phyloP scores from a whole-genome alignment of 2,113 vertebrate genomes.

The Pogona vitticeps region DNA sequence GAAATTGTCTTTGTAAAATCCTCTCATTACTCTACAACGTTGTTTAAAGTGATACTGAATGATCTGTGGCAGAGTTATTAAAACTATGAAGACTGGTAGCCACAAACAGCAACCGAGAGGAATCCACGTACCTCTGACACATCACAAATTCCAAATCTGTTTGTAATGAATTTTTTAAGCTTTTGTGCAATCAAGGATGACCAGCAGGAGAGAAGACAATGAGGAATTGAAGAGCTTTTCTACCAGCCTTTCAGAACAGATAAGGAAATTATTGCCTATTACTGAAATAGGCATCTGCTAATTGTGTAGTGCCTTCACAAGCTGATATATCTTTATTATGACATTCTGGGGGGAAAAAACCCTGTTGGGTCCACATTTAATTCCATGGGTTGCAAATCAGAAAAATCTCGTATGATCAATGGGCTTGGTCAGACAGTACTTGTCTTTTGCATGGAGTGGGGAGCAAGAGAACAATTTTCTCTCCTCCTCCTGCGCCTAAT shows the following conservation, averaged over 20 bases:
- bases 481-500: neutral
- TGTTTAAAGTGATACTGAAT: conserved; percentile 18
- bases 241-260: neutral
- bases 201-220: neutral
- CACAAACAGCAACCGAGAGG: neutral
- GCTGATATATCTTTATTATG: neutral
- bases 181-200: neutral
- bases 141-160: conserved; percentile 4
- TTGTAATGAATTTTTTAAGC: conserved; percentile 33
- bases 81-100: neutral
- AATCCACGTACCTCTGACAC: neutral
- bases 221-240: neutral
- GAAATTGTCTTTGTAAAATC: neutral
- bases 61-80: conserved; percentile 13
- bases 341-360: too few species aligned
- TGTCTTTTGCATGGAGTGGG: neutral
- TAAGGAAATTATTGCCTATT: neutral
- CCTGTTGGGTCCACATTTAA: too few species aligned
- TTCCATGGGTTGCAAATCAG: too few species aligned
- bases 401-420: too few species aligned
- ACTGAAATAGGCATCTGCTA: neutral
- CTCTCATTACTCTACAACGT: conserved; percentile 11
- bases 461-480: neutral
- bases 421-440: rapidly evolving
- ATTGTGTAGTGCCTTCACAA: neutral